Conservation (phyloP, 2,888 invertebrate species). For the Pachliopta kotzebuea region DNA sequence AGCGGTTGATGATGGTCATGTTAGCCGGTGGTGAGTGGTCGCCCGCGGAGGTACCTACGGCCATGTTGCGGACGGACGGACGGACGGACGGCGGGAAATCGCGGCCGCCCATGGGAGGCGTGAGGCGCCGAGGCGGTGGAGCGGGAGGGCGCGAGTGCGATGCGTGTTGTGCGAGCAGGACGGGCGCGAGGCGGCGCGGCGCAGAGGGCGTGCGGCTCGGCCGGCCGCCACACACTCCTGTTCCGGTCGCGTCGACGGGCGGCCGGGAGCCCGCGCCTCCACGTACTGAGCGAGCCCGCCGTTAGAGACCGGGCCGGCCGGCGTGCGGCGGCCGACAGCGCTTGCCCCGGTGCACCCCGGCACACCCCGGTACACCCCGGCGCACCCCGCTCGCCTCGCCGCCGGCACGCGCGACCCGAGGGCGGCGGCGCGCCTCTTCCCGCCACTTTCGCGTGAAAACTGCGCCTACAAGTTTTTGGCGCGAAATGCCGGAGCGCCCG, state of each 20-base stretch:
- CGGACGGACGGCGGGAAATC: constrained; percentile 74
- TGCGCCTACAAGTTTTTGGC: constrained; percentile 68
- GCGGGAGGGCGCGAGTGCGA: constrained; percentile 48
- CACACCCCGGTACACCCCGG: constrained; percentile 37
- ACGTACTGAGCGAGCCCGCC: constrained; percentile 67
- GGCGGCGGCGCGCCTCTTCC: constrained; percentile 70
- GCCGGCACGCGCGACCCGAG: constrained; percentile 64
- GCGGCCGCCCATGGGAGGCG: constrained; percentile 80
- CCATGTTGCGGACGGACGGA: constrained; percentile 65
- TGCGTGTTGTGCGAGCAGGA: constrained; percentile 54
- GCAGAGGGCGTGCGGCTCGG: constrained; percentile 78
- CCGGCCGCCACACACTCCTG: constrained; percentile 75
- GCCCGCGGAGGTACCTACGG: constrained; percentile 54
- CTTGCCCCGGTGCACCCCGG: neutral
- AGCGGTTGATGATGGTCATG: constrained; percentile 40
- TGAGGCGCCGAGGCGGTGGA: constrained; percentile 61
- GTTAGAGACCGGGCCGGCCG: constrained; percentile 64
- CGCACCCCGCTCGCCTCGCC: constrained; percentile 36
- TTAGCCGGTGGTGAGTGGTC: constrained; percentile 49
- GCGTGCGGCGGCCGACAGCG: constrained; percentile 56
- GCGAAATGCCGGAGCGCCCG: constrained; percentile 57
- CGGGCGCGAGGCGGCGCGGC: constrained; percentile 78
- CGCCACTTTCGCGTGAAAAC: constrained; percentile 60
- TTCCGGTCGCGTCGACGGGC: constrained; percentile 80
- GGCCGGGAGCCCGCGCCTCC: constrained; percentile 76